Evolutionary conservation across 1,140 invertebrate species (phyloP), one percentile per base, ranked within the genome.

Genomic region (Meteorus sp.): DNA sequence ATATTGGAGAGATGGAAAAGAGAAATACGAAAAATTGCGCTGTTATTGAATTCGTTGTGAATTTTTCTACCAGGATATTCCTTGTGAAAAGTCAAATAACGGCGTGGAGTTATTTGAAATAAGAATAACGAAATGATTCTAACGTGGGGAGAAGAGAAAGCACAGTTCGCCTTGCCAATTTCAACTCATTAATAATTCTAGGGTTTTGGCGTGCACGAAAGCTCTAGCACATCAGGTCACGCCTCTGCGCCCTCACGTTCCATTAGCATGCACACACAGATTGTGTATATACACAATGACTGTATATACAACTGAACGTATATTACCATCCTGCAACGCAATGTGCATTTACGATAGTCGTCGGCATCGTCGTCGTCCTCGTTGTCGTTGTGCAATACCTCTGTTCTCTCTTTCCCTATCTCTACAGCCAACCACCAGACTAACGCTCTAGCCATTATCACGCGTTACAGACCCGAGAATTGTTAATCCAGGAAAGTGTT

Each of bases 121-220:
- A n/a, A n/a, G n/a, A n/a, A n/a, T n/a, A n/a, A n/a, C n/a, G n/a
- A n/a, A n/a, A n/a, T n/a, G n/a, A n/a, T n/a, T n/a, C n/a, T n/a
- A n/a, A n/a, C n/a, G n/a, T n/a, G 9, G 27, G 27, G 20, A 13
- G 17, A 44, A 45, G 23, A 55, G 2, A 25, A 27, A 41, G 37
- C 7, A 47, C n/a, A 11, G 6, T 33, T 7, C 19, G 27, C 19
- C 2, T 17, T 27, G 20, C 22, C 56, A 7, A 39, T 51, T 58
- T 58, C 45, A 20, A 5, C 11, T 35, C 33, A 35, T 58, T 58
- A 58, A 58, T 58, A 58, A 58, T 58, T 58, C 44, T 22, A 35
- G 29, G 13, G 29, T 31, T 51, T 51, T 51, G 22, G 27, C 8
- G 11, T n/a, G 31, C 27, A 20, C n/a, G 17, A 51, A 51, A 19